Evolutionary conservation across 2,888 invertebrate genomes (phyloP), one percentile per base, ranked within the genome.

Genomic region (Harmothoe impar): DNA sequence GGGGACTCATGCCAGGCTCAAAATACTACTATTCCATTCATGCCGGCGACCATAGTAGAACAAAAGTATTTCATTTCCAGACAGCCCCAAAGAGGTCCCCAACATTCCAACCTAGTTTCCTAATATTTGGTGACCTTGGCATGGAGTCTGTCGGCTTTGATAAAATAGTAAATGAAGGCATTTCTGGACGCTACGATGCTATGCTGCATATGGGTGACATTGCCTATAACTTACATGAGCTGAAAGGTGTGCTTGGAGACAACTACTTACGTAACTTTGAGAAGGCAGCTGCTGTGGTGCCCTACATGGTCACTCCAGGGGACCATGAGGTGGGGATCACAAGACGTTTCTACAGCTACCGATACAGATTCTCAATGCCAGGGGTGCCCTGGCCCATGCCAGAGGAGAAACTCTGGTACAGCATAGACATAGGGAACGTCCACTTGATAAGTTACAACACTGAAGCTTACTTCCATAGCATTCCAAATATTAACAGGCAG

Each of bases 401-500:
- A 23, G 91, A 92, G 33, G 93, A 94, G 31, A 94, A 94, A 68
- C 92, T 95, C n/a, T 95, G 95, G 94, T 96, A 95, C 92, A 95
- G 95, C 88, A 86, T 94, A 54, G 93, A 95, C 90, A 93, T 95
- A 43, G 95, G 95, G 10, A 94, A 94, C 12, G 94, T 94, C 15
- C 95, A 95, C 56, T 23, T 90, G 33, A 56, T 90, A 20, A 84
- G 84, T 43, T 62, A 56, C 68, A 90, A 90, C 33, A 93, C 94
- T 3, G 94, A 95, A 90, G 93, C 94, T 1, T 94, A 94, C 81
- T 89, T 89, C 35, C 72, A 68, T 20, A 89, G 89, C 43, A 35
- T 68, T 17, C 93, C 93, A 91, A 92, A 93, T 15, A 90, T 90
- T 84, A 96, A 97, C 20, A 97, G 97, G 93, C 98, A 98, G 96